A percentile compares a stretch with the other conserved stretches of the same genome.
Evolutionary conservation across 2,113 vertebrate species (phyloP).

Genomic region (Vimba vimba): DNA sequence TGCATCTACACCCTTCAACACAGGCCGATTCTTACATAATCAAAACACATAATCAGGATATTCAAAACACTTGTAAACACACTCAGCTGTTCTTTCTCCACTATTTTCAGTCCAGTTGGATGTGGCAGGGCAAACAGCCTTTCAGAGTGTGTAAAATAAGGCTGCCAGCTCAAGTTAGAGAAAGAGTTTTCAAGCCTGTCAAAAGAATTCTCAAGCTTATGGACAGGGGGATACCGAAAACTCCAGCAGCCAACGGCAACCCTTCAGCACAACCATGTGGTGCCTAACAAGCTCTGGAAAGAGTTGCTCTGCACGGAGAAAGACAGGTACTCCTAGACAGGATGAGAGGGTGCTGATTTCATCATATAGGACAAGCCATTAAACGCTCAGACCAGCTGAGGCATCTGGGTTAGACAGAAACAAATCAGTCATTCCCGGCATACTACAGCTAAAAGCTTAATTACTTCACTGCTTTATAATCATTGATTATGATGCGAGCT

Average conservation of each 20-base stretch:
- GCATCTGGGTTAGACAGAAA: neutral
- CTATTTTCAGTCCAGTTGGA: neutral
- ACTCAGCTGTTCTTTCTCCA: neutral
- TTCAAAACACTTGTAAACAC: slow-evolving; percentile 11
- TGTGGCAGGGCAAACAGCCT: slow-evolving; percentile 25
- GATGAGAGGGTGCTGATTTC: slow-evolving; percentile 9
- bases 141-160: slow-evolving; percentile 19
- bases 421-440: neutral
- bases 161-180: slow-evolving; percentile 44
- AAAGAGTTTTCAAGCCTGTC: slow-evolving; percentile 48
- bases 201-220: slow-evolving; percentile 49
- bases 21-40: slow-evolving; percentile 3
- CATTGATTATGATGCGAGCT: too few relatives aligned
- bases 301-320: slow-evolving; percentile 19
- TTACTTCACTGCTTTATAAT: neutral
- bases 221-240: slow-evolving; percentile 16
- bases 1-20: neutral
- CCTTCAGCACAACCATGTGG: slow-evolving; percentile 32
- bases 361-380: slow-evolving; percentile 23
- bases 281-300: slow-evolving; percentile 44
- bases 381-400: neutral
- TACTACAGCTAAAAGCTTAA: neutral
- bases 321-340: slow-evolving; percentile 6
- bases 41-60: slow-evolving; percentile 13
- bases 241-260: slow-evolving; percentile 31